These are phyloP conservation scores for Pteronotus mesoamericanus DNA, from an alignment of 2,797 vertebrate species.

Conservation along the genomic window DNA sequence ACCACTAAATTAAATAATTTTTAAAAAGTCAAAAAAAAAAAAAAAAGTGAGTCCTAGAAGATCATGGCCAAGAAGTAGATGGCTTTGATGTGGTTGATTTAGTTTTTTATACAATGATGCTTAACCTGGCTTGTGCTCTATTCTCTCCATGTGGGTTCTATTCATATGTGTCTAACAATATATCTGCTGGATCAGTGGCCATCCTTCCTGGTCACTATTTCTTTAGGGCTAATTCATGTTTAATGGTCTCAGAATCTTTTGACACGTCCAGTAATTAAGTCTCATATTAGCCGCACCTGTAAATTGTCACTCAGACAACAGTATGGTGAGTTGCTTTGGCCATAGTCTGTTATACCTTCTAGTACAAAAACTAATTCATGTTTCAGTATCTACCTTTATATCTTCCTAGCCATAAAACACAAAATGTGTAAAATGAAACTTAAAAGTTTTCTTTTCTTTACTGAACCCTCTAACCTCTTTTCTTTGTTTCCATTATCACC, in stretches of 20 bases:
- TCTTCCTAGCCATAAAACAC: neutral
- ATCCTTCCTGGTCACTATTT: neutral
- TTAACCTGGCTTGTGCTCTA: neutral
- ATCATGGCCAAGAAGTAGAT: too few species aligned
- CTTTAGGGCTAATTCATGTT: neutral
- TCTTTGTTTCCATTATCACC: neutral
- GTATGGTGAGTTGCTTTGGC: neutral
- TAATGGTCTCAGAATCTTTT: neutral
- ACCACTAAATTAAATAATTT: conserved; percentile 83
- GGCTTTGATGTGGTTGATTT: neutral
- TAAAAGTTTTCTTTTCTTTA: neutral
- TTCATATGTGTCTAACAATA: neutral
- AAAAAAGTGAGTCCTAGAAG: too few species aligned
- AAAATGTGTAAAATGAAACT: neutral
- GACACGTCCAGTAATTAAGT: neutral
- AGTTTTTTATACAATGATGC: neutral
- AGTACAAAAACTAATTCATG: neutral
- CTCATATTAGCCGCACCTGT: neutral
- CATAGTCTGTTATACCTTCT: neutral
- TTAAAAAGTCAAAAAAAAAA: conserved; percentile 73
- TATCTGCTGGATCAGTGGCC: neutral
- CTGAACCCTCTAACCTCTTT: neutral
- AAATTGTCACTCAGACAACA: neutral
- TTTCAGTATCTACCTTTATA: neutral
- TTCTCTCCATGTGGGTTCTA: neutral